Evolutionary conservation across 2,888 invertebrate species (phyloP).

Genomic region (Cyaniris semiargus): DNA sequence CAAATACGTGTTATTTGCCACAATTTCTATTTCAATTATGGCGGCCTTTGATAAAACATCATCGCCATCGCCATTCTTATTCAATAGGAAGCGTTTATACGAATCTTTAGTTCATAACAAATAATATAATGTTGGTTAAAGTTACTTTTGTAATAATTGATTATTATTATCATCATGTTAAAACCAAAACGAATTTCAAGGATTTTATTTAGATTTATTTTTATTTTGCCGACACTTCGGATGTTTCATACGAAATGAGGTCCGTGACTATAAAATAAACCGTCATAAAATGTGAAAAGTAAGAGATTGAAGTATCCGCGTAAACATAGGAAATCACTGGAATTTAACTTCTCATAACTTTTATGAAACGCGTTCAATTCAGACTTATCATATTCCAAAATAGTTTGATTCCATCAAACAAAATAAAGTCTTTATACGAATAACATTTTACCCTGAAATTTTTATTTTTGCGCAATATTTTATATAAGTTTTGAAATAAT

Average conservation of each 20-base stretch:
- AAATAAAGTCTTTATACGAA: too few species aligned
- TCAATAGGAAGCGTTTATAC: background rate
- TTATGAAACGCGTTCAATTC: background rate
- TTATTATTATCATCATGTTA: too few species aligned
- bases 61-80: background rate
- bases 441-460: too few species aligned
- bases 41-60: background rate
- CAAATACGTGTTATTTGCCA: slow-evolving; percentile 23
- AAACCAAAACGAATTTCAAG: too few species aligned
- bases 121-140: too few species aligned
- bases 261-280: slow-evolving; percentile 2
- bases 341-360: background rate
- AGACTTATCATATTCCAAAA: background rate
- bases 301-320: background rate
- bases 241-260: background rate
- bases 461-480: too few species aligned
- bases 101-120: background rate
- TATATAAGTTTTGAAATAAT: too few species aligned
- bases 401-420: too few species aligned
- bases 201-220: background rate
- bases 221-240: background rate
- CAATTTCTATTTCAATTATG: slow-evolving; percentile 23
- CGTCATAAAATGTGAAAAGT: background rate
- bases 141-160: too few species aligned
- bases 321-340: background rate